Evolutionary conservation across 1,140 invertebrate genomes (phyloP).

Genomic region (Pogonomyrmex barbatus): DNA sequence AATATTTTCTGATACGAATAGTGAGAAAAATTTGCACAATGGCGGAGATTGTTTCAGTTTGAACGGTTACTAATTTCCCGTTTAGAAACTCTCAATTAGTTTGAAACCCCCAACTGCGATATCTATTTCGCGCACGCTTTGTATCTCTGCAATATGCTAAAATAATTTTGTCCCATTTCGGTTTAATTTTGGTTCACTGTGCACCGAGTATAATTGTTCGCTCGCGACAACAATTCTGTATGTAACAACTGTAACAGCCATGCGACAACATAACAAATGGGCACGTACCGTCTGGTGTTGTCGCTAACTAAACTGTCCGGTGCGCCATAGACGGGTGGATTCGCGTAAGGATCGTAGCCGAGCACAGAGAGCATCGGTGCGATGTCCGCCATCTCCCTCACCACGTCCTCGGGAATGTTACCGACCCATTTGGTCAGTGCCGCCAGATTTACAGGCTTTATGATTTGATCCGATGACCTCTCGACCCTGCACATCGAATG

Average conservation of each 20-base stretch:
- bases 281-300: conserved; percentile 88
- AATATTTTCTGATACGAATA: neutral
- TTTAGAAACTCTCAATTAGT: neutral
- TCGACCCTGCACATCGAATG: conserved; percentile 92
- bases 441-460: conserved; percentile 98
- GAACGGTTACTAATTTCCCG: neutral
- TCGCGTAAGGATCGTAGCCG: conserved; percentile 97
- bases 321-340: conserved; percentile 96
- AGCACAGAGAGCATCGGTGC: conserved; percentile 96
- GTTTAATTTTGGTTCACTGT: neutral
- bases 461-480: conserved; percentile 99
- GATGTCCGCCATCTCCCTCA: conserved; percentile 95
- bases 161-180: conserved; percentile 23
- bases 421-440: conserved; percentile 99
- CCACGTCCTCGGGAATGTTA: conserved; percentile 95
- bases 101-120: neutral
- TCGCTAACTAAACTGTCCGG: conserved; percentile 94
- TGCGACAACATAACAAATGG: conserved; percentile 21
- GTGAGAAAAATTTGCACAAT: neutral
- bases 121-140: neutral
- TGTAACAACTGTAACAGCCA: conserved; percentile 42
- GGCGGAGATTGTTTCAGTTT: neutral
- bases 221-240: conserved; percentile 19
- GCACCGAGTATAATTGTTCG: conserved; percentile 10
- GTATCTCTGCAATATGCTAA: neutral